Evolutionary conservation across 2,797 vertebrate species (phyloP).

Genomic region (Bovichtus diacanthus): DNA sequence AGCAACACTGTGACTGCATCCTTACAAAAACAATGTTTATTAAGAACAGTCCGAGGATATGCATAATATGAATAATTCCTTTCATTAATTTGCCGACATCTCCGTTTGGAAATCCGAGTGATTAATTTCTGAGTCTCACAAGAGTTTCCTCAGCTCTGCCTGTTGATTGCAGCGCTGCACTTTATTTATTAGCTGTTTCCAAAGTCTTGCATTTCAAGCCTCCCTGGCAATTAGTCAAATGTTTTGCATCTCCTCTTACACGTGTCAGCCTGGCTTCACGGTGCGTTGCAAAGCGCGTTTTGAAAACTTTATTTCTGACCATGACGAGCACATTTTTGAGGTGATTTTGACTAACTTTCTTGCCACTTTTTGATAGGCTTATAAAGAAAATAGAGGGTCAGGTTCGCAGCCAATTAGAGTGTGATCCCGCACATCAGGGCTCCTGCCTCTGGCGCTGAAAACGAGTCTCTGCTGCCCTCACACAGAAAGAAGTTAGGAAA

Average conservation of each 20-base stretch:
- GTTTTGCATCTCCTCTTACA: slow-evolving; percentile 77
- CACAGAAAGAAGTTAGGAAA: slow-evolving; percentile 65
- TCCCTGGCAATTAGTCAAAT: slow-evolving; percentile 76
- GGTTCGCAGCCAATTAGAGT: slow-evolving; percentile 77
- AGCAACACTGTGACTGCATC: slow-evolving; percentile 86
- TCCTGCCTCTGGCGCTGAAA: slow-evolving; percentile 79
- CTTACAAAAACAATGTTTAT: slow-evolving; percentile 89
- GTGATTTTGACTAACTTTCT: slow-evolving; percentile 41
- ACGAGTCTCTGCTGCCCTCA: slow-evolving; percentile 71
- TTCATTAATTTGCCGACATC: slow-evolving; percentile 88
- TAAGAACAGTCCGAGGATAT: slow-evolving; percentile 85
- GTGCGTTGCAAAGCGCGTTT: slow-evolving; percentile 65
- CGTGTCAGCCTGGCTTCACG: slow-evolving; percentile 69
- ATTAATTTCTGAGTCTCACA: slow-evolving; percentile 87
- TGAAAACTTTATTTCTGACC: slow-evolving; percentile 49
- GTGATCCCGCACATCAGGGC: slow-evolving; percentile 54
- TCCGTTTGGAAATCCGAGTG: slow-evolving; percentile 86
- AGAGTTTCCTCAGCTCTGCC: slow-evolving; percentile 86
- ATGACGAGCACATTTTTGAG: slow-evolving; percentile 33
- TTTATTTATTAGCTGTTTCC: slow-evolving; percentile 87
- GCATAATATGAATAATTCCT: slow-evolving; percentile 89
- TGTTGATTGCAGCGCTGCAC: slow-evolving; percentile 87
- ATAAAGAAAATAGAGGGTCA: slow-evolving; percentile 63
- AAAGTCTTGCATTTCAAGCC: slow-evolving; percentile 75
- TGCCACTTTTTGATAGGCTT: slow-evolving; percentile 67